These are phyloP conservation scores for Nephrotoma guestfalica DNA, from an alignment of 2,888 invertebrate species.

Conservation along the genomic window DNA sequence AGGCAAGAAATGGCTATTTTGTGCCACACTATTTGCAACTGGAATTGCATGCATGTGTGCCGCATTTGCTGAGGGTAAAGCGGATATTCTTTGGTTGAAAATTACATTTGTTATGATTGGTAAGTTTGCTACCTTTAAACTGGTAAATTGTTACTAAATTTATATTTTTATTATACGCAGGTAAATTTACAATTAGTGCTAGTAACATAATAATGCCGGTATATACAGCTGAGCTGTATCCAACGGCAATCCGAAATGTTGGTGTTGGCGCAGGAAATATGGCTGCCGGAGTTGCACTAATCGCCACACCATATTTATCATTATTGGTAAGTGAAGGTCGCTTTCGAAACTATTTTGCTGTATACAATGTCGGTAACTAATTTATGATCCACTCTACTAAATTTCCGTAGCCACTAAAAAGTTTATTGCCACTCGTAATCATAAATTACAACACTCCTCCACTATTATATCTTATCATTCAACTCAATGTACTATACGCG, in stretches of 20 bases:
- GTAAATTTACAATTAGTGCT: slow-evolving; percentile 60
- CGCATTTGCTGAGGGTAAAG: slow-evolving; percentile 37
- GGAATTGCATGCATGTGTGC: slow-evolving; percentile 56
- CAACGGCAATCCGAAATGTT: slow-evolving; percentile 52
- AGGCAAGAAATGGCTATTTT: slow-evolving; percentile 57
- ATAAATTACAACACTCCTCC: background rate
- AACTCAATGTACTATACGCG: background rate
- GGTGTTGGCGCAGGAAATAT: slow-evolving; percentile 63
- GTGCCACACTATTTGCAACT: slow-evolving; percentile 49
- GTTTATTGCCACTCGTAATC: background rate
- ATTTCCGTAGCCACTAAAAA: background rate
- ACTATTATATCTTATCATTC: background rate
- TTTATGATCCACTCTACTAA: background rate
- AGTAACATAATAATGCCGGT: slow-evolving; percentile 68
- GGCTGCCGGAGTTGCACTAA: slow-evolving; percentile 59
- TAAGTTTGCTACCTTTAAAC: slow-evolving; percentile 8
- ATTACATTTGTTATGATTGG: slow-evolving; percentile 64
- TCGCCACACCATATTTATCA: slow-evolving; percentile 61
- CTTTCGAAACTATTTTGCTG: no score
- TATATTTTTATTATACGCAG: slow-evolving; percentile 12
- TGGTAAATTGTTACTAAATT: background rate
- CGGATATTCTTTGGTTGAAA: slow-evolving; percentile 48
- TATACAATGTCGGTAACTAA: background rate
- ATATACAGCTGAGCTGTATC: slow-evolving; percentile 57
- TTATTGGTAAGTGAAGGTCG: slow-evolving; percentile 43